Evolutionary conservation across 2,888 invertebrate genomes (phyloP).

Genomic region (Monoplex corrugatus): DNA sequence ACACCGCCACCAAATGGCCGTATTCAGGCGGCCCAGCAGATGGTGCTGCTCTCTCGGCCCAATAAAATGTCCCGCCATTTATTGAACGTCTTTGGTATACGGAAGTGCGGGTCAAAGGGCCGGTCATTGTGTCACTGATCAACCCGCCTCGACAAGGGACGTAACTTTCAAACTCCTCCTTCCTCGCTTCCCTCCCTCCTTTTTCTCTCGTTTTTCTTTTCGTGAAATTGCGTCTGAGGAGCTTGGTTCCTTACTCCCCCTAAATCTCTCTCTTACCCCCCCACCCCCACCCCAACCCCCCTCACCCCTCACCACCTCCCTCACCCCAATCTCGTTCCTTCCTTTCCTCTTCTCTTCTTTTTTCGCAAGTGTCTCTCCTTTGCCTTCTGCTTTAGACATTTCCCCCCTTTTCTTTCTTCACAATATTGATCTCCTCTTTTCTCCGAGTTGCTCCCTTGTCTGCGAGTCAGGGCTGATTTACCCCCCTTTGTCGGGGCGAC

Average conservation of each 20-base stretch:
- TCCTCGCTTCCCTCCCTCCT: neutral
- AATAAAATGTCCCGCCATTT: conserved; percentile 57
- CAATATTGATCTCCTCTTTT: conserved; percentile 47
- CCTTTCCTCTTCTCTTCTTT: conserved; percentile 2
- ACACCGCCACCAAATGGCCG: conserved; percentile 56
- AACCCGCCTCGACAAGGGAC: conserved; percentile 40
- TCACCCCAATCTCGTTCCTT: neutral
- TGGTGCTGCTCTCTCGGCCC: conserved; percentile 48
- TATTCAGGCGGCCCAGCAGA: conserved; percentile 54
- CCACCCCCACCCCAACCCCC: neutral
- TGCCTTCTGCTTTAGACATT: conserved; percentile 20
- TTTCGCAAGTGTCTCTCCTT: neutral
- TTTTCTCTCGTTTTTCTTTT: neutral
- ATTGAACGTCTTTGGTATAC: conserved; percentile 54
- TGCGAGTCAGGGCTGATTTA: conserved; percentile 51
- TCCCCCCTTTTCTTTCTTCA: conserved; percentile 25
- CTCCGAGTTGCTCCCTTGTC: conserved; percentile 45
- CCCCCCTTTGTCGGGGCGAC: conserved; percentile 49
- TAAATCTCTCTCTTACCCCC: neutral
- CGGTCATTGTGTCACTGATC: conserved; percentile 48
- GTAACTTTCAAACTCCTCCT: conserved; percentile 37
- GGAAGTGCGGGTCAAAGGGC: conserved; percentile 54
- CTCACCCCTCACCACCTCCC: neutral
- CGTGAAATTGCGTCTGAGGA: conserved; percentile 40
- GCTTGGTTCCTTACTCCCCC: neutral